Conservation (phyloP, 2,888 invertebrate species). For the Dicycla oo region DNA sequence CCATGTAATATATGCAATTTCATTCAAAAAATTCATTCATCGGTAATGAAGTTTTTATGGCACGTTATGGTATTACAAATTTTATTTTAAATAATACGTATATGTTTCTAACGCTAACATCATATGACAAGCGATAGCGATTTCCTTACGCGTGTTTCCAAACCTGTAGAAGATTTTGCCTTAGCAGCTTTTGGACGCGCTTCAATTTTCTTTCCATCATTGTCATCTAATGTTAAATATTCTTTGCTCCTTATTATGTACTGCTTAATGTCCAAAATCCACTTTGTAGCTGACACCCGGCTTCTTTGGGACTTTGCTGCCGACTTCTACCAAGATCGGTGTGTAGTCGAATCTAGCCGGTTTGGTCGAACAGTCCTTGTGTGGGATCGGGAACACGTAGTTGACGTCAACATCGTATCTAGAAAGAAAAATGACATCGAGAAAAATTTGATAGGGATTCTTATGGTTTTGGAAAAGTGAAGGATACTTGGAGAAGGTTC, state of each 20-base stretch:
- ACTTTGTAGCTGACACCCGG: constrained; percentile 82
- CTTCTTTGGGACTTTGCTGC: constrained; percentile 78
- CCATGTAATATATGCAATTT: constrained; percentile 34
- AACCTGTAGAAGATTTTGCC: not conserved
- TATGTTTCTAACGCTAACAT: constrained; percentile 7
- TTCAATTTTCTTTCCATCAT: not conserved
- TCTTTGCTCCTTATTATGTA: not conserved
- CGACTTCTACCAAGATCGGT: constrained; percentile 81
- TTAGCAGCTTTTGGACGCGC: not conserved
- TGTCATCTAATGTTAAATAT: not conserved
- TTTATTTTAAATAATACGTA: not conserved
- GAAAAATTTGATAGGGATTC: not conserved
- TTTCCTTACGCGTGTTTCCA: not conserved
- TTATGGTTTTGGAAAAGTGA: not conserved
- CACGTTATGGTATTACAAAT: constrained; percentile 1
- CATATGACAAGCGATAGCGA: not conserved
- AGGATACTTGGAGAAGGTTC: not conserved
- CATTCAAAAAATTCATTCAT: constrained; percentile 1
- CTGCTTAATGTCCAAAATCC: constrained; percentile 70
- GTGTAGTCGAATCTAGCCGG: constrained; percentile 78
- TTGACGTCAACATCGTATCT: constrained; percentile 96
- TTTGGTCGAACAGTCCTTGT: constrained; percentile 91
- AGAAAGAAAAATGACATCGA: constrained; percentile 37
- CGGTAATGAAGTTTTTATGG: not conserved
- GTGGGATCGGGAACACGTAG: constrained; percentile 95